Base-by-base conservation (phyloP, 2,797 vertebrate species). In the Graptemys geographica region DNA sequence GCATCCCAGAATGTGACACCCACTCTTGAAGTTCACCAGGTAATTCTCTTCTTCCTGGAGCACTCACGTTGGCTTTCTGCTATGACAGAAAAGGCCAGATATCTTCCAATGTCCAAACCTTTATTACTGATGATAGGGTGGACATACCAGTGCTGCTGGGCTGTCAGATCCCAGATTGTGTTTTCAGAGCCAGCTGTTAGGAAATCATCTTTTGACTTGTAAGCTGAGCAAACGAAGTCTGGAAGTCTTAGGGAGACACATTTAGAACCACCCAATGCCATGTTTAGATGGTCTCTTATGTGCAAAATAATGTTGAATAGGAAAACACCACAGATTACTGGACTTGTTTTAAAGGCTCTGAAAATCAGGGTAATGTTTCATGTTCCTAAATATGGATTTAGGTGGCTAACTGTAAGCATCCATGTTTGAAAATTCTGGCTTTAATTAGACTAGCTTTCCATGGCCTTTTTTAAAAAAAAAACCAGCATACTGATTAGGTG, bases 11-110 rank as follows among this genome's bases (percentile, higher is more conserved):
- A 62, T 94, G n/a, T 92, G 86, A 87, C 78, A 84, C 94, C 94
- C 59, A 69, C n/a, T 94, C 92, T 84, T 94, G 92, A 88, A 94
- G 84, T 56, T 56, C 21, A 56, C 25, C 55, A 56, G 55, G 55
- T 56, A 9, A 52, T 52, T 94, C 84, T 86, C 79, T 96, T 86
- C 88, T 97, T 96, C 96, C 96, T 86, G 62, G 97, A 97, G 96
- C 86, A 78, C 28, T 94, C 79, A 47, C 74, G 74, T 93, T 0
- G 1, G 83, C 87, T 59, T 6, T 90, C 81, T 88, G 87, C 25
- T 93, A 53, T 74, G 85, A 92, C 81, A 91, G 79, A 89, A 94
- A 94, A 3, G 49, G 95, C 96, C 95, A 96, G 96, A 97, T 37
- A n/a, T 37, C 33, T 90, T 86, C 62, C 79, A 84, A 81, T 0